Evolutionary conservation across 1,140 invertebrate species (phyloP).

Genomic region (Drosophila sechellia): DNA sequence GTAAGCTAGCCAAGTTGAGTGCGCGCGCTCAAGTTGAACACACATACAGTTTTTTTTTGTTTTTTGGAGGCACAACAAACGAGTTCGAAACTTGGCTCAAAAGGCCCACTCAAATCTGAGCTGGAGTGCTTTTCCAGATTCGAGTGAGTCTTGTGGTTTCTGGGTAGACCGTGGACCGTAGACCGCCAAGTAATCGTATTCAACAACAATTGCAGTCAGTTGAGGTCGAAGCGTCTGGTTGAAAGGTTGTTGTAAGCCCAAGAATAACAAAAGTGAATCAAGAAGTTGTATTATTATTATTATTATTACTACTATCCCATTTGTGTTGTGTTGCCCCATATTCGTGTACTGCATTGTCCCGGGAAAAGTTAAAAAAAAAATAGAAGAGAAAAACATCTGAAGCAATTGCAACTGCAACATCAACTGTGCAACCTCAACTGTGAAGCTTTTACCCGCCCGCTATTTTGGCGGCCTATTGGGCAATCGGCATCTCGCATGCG

Average conservation of each 20-base stretch:
- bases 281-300: constrained; percentile 21
- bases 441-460: constrained; percentile 61
- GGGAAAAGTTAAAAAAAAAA: constrained; percentile 4
- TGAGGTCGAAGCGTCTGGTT: constrained; percentile 65
- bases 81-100: constrained; percentile 44
- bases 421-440: constrained; percentile 37
- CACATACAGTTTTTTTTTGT: constrained; percentile 8
- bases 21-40: constrained; percentile 32
- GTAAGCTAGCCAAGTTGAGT: constrained; percentile 32
- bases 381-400: not conserved
- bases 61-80: constrained; percentile 79
- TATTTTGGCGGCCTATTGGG: constrained; percentile 70
- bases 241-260: constrained; percentile 60
- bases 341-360: constrained; percentile 60
- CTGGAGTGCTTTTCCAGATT: constrained; percentile 18
- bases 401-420: constrained; percentile 26
- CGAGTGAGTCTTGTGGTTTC: constrained; percentile 16
- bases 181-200: constrained; percentile 49
- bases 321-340: constrained; percentile 49
- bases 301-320: constrained; percentile 24
- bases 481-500: constrained; percentile 46
- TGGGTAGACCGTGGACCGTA: constrained; percentile 19
- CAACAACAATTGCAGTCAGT: constrained; percentile 76
- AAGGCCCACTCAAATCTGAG: constrained; percentile 54
- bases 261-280: constrained; percentile 41